Base-by-base conservation (phyloP, 2,113 vertebrate species). In the Piprites chloris region DNA sequence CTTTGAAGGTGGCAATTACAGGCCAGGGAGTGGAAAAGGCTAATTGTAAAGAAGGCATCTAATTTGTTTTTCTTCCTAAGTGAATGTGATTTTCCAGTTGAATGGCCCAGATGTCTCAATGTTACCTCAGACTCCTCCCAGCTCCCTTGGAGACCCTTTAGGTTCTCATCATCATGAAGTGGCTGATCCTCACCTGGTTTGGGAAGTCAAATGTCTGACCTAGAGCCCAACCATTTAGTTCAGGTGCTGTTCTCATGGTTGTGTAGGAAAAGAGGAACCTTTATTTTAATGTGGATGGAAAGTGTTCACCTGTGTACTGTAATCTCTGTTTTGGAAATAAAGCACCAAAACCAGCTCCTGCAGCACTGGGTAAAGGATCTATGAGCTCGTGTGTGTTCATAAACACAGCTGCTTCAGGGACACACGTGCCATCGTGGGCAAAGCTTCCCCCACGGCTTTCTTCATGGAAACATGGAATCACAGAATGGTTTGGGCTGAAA, bases 301-400 rank as follows among this genome's bases (percentile, higher is more conserved):
- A 56, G 52, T 50, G 76, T 26, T 49, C 32, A 3, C 37, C 82
- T 62, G 52, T 7, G 50, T 12, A 0, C 76, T 33, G 2, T 4
- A 9, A 24, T 7, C 41, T 81, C 61, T 96, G 94, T 92, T 96
- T 93, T 92, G 96, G 88, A 87, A 95, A 96, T 47, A 95, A 59
- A 84, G 5, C 42, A 0, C 74, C 2, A 1, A 79, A 55, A 50
- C 14, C 72, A 72, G 72, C 76, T 53, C 0, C 1, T 15, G 66
- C 33, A 35, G 81, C 8, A 1, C 33, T 0, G 18, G 15, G 66
- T 6, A 9, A 49, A 30, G 84, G 61, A 35, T 8, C 21, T 0
- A 2, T 22, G 75, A 16, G 66, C 26, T 19, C 4, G n/a, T 35
- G 82, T 10, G 46, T 3, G 35, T 5, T 44, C 77, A 7, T 52